A percentile compares a stretch with the other conserved stretches of the same genome.
phyloP scores from a whole-genome alignment of 2,113 vertebrate genomes.

The Dissostichus mawsoni region DNA sequence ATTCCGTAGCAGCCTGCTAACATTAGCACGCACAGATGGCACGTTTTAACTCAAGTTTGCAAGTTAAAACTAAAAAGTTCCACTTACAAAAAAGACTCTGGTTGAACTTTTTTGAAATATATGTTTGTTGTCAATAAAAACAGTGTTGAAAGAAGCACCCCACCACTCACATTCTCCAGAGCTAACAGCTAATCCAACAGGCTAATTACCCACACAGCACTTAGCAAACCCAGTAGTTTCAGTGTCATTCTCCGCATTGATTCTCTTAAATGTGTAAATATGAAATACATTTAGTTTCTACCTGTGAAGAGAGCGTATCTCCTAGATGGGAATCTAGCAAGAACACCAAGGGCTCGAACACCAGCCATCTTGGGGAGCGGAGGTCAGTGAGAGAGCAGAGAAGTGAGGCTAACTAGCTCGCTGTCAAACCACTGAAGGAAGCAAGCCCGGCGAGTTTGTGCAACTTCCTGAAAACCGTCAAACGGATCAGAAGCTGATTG shows the following conservation, averaged over 20 bases:
- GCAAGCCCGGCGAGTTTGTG: not conserved
- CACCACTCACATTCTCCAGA: not conserved
- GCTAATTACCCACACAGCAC: slow-evolving; percentile 43
- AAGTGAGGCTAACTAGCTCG: slow-evolving; percentile 24
- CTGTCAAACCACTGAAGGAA: slow-evolving; percentile 18
- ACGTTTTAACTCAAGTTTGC: not conserved
- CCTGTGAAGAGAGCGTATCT: slow-evolving; percentile 76
- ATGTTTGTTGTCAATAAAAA: not conserved
- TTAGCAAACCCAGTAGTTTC: not conserved
- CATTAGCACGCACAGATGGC: too few relatives aligned
- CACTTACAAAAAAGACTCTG: fast-evolving
- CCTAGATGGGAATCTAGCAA: slow-evolving; percentile 73
- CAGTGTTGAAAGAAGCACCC: not conserved
- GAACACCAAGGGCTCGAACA: slow-evolving; percentile 79
- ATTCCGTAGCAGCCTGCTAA: slow-evolving; percentile 20
- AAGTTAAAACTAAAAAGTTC: not conserved
- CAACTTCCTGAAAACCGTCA: slow-evolving; percentile 26
- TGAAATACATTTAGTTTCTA: slow-evolving; percentile 16
- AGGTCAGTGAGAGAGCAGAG: slow-evolving; percentile 67
- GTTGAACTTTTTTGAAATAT: not conserved
- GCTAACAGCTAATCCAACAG: slow-evolving; percentile 45
- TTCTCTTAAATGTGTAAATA: too few relatives aligned
- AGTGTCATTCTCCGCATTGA: not conserved
- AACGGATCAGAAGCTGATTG: slow-evolving; percentile 48
- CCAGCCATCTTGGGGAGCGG: slow-evolving; percentile 82